These are phyloP conservation scores for Steatornis caripensis DNA, from an alignment of 2,113 vertebrate genomes.

Conservation along the genomic window DNA sequence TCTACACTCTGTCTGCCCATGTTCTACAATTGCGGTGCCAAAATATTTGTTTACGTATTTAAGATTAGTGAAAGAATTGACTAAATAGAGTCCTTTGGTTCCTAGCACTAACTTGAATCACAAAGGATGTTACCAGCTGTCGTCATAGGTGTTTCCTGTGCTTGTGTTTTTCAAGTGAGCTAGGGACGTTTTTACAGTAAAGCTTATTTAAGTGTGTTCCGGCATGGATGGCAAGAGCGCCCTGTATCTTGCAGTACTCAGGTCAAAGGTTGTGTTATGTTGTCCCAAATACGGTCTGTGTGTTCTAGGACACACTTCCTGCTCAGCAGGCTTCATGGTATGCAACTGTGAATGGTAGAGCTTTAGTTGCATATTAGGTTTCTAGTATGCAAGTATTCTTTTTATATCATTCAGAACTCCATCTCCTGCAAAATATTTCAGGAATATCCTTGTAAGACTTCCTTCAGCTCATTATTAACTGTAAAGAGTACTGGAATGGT, in stretches of 20 bases:
- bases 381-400: slow-evolving; percentile 15
- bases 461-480: slow-evolving; percentile 11
- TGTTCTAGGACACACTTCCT: neutral
- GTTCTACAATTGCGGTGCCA: neutral
- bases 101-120: neutral
- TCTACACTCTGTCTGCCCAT: neutral
- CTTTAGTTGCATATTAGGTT: neutral
- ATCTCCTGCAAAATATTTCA: slow-evolving; percentile 37
- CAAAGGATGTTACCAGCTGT: neutral
- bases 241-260: neutral
- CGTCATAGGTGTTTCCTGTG: neutral
- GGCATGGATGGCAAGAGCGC: neutral
- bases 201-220: neutral
- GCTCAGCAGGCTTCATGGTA: neutral
- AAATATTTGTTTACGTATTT: neutral
- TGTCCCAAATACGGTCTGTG: neutral
- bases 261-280: neutral
- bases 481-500: neutral
- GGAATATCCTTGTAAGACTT: slow-evolving; percentile 43
- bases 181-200: neutral
- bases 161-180: neutral
- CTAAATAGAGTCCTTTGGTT: neutral
- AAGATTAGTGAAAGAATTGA: neutral
- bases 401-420: slow-evolving; percentile 4
- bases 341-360: neutral